phyloP scores from a whole-genome alignment of 1,140 invertebrate genomes.

The Belonocnema kinseyi region DNA sequence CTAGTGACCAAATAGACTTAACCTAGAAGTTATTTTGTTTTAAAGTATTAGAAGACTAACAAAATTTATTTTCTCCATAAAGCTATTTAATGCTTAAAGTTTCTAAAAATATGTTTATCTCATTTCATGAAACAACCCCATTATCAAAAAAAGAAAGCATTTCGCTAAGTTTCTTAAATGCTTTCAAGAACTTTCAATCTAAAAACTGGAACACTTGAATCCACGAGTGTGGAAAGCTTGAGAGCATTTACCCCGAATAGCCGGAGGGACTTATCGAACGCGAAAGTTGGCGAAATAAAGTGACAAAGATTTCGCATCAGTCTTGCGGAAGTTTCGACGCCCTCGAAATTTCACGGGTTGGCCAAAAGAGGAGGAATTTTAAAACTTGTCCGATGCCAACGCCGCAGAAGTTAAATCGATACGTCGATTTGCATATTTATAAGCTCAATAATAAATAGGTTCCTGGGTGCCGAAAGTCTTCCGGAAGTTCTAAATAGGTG shows the following conservation, averaged over 20 bases:
- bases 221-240: slow-evolving; percentile 1
- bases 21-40: too few relatives aligned
- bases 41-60: too few relatives aligned
- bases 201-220: slow-evolving; percentile 10
- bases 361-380: slow-evolving; percentile 57
- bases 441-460: slow-evolving; percentile 63
- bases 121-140: too few relatives aligned
- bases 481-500: slow-evolving; percentile 7
- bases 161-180: not conserved
- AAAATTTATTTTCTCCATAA: too few relatives aligned
- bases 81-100: too few relatives aligned
- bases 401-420: slow-evolving; percentile 56
- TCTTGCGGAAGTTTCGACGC: slow-evolving; percentile 50
- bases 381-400: slow-evolving; percentile 45
- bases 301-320: slow-evolving; percentile 30
- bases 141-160: not conserved
- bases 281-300: slow-evolving; percentile 23
- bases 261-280: slow-evolving; percentile 25
- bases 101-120: too few relatives aligned
- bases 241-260: slow-evolving; percentile 20
- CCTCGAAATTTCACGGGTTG: slow-evolving; percentile 63
- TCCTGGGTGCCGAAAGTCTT: slow-evolving; percentile 11
- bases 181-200: not conserved
- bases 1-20: too few relatives aligned
- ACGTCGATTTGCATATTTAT: slow-evolving; percentile 63